Evolutionary conservation across 1,140 invertebrate species (phyloP).

Genomic region (Diprion similis): DNA sequence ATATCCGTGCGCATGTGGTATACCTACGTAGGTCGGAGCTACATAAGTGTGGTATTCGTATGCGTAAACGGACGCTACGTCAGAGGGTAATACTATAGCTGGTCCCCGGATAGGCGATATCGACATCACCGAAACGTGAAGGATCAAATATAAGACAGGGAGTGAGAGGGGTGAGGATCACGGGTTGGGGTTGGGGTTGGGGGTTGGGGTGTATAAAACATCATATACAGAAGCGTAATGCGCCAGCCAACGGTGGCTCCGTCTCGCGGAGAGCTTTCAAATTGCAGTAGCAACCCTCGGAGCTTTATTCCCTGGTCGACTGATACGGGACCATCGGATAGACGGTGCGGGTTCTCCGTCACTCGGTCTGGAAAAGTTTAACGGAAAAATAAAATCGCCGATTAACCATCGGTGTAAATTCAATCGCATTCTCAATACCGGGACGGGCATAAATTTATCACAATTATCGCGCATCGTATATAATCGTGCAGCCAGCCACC

Average conservation of each 20-base stretch:
- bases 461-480: background rate
- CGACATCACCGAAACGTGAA: constrained; percentile 2
- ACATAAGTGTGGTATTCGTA: background rate
- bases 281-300: constrained; percentile 6
- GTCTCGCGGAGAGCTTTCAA: constrained; percentile 1
- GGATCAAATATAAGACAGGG: background rate
- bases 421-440: background rate
- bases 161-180: background rate
- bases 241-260: constrained; percentile 6
- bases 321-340: background rate
- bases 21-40: background rate
- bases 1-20: no score
- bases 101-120: background rate
- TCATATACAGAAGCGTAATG: constrained; percentile 5
- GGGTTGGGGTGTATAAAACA: background rate
- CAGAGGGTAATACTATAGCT: background rate
- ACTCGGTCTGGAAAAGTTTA: background rate
- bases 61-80: background rate
- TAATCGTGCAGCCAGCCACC: no score
- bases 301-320: background rate
- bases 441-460: background rate
- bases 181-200: background rate
- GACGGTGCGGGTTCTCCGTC: no score
- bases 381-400: background rate
- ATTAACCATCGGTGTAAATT: background rate